phyloP scores from a whole-genome alignment of 92 coral and sea anemone species.

The Epizoanthus scotinus region DNA sequence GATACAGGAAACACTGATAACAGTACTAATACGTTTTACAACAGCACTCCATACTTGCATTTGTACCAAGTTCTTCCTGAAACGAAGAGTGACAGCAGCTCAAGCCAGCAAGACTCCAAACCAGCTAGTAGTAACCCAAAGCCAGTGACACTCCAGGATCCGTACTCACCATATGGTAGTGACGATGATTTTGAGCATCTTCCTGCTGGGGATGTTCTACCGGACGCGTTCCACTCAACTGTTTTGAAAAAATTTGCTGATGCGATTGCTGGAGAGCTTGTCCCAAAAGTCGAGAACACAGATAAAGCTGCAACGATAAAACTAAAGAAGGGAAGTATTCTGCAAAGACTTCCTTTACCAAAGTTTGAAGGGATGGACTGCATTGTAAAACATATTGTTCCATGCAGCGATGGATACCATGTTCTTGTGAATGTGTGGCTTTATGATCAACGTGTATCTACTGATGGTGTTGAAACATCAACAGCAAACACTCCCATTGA shows the following conservation, averaged over 20 bases:
- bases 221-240: slow-evolving; percentile 71
- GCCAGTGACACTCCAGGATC: slow-evolving; percentile 27
- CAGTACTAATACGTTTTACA: not conserved
- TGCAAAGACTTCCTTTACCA: slow-evolving; percentile 74
- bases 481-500: not conserved
- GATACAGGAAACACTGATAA: not conserved
- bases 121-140: slow-evolving; percentile 54
- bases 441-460: slow-evolving; percentile 1
- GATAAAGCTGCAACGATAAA: slow-evolving; percentile 38
- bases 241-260: slow-evolving; percentile 84
- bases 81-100: slow-evolving; percentile 16
- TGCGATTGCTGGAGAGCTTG: slow-evolving; percentile 67
- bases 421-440: slow-evolving; percentile 64
- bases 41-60: slow-evolving; percentile 51
- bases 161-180: slow-evolving; percentile 45
- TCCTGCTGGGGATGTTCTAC: slow-evolving; percentile 40
- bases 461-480: not conserved
- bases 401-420: slow-evolving; percentile 82
- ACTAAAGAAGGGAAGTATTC: slow-evolving; percentile 57
- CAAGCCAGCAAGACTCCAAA: slow-evolving; percentile 20
- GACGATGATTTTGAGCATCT: slow-evolving; percentile 63
- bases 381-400: slow-evolving; percentile 75
- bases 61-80: slow-evolving; percentile 68
- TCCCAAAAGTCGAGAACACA: slow-evolving; percentile 42
- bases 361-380: slow-evolving; percentile 36